Percentiles rank a stretch among this genome's conserved stretches.
These are phyloP conservation scores for Mesorhabditis belari DNA, from an alignment of 2,888 invertebrate species.

Conservation along the genomic window DNA sequence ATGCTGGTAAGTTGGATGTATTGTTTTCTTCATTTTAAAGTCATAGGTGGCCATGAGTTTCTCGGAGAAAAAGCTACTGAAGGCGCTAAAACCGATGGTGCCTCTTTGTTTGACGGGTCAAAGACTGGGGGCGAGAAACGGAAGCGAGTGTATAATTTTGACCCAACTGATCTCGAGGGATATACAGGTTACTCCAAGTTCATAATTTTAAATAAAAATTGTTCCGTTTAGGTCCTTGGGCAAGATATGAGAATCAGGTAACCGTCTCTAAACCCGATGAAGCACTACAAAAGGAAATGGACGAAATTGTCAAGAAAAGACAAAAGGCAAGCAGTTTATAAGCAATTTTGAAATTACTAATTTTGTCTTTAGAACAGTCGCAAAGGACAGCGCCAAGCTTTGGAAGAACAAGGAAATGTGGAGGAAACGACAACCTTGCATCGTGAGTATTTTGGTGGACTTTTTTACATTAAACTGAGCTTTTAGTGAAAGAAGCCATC, in stretches of 20 bases:
- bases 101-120: slow-evolving; percentile 74
- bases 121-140: slow-evolving; percentile 54
- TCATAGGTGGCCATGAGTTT: slow-evolving; percentile 17
- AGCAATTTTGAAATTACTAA: not conserved
- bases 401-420: slow-evolving; percentile 79
- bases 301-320: slow-evolving; percentile 83
- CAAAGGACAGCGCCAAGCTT: slow-evolving; percentile 91
- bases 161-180: slow-evolving; percentile 83
- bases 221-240: slow-evolving; percentile 70
- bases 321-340: slow-evolving; percentile 77
- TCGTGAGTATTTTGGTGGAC: slow-evolving; percentile 18
- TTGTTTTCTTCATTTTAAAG: not conserved
- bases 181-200: slow-evolving; percentile 68
- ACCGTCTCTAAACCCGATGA: slow-evolving; percentile 81
- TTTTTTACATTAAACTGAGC: not conserved
- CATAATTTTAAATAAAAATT: not conserved
- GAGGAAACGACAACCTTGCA: slow-evolving; percentile 46
- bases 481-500: slow-evolving; percentile 76
- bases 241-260: slow-evolving; percentile 81
- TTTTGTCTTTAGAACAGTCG: slow-evolving; percentile 60
- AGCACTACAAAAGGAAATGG: slow-evolving; percentile 84
- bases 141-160: slow-evolving; percentile 78
- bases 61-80: slow-evolving; percentile 45
- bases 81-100: slow-evolving; percentile 26
- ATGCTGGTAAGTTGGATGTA: slow-evolving; percentile 51